phyloP scores from a whole-genome alignment of 1,140 invertebrate genomes.

The Magallana angulata region DNA sequence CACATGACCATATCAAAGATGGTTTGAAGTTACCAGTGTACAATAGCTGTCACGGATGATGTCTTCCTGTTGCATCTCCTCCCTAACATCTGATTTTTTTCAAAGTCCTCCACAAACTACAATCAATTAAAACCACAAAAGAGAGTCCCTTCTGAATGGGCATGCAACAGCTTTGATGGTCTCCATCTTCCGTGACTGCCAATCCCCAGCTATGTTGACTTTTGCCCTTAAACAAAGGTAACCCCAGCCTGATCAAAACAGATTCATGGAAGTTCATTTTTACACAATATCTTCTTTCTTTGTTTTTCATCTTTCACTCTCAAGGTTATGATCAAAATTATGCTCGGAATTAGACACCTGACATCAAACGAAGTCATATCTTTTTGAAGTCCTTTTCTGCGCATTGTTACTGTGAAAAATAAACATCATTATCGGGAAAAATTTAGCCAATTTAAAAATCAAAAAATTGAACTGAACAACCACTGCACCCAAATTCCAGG shows the following conservation, averaged over 20 bases:
- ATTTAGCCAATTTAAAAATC: constrained; percentile 3
- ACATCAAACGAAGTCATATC: neutral
- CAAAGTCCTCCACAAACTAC: neutral
- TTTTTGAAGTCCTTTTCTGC: neutral
- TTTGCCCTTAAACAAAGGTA: neutral
- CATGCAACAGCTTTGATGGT: constrained; percentile 28
- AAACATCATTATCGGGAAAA: neutral
- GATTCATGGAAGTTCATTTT: neutral
- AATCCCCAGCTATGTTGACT: neutral
- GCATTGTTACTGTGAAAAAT: neutral
- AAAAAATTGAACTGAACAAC: constrained; percentile 1
- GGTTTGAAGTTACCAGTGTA: no score
- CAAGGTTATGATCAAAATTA: constrained; percentile 11
- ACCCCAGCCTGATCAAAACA: neutral
- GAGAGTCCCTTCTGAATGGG: neutral
- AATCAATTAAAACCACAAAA: constrained; percentile 6
- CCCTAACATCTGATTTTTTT: neutral
- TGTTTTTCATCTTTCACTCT: neutral
- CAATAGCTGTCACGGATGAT: no score
- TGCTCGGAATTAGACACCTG: constrained; percentile 15
- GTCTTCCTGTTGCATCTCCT: neutral
- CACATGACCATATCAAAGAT: no score
- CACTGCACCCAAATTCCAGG: neutral
- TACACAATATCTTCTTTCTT: neutral
- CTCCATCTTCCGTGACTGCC: neutral